Percentiles rank a stretch among this genome's conserved stretches.
Conservation (phyloP, 1,140 invertebrate genomes). For the Eubasilissa regina region DNA sequence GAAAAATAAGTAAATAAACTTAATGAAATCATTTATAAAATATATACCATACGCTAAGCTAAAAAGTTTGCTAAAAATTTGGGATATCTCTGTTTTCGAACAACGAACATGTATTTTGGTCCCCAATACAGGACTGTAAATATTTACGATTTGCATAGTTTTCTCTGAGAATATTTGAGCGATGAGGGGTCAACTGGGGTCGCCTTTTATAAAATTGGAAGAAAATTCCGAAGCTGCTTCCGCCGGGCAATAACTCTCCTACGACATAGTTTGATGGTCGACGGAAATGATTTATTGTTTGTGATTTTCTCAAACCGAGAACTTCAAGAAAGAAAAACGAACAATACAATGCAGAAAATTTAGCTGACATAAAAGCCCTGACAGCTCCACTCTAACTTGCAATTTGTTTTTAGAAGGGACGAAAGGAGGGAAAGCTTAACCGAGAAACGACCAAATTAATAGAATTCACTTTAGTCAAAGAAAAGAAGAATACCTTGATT, state of each 20-base stretch:
- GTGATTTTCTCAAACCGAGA: conserved; percentile 36
- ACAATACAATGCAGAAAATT: conserved; percentile 27
- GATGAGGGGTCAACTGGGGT: conserved; percentile 28
- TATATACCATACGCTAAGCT: no score
- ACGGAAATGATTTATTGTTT: conserved; percentile 49
- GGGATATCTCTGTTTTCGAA: no score
- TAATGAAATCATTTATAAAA: no score
- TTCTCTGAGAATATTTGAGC: conserved; percentile 8
- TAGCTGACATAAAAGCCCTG: conserved; percentile 3
- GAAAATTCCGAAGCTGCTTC: conserved; percentile 2
- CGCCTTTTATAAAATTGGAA: conserved; percentile 26
- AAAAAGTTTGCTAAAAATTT: no score
- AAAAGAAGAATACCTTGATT: no score
- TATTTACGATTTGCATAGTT: conserved; percentile 24
- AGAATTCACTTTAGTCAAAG: background rate
- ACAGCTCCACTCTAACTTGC: background rate
- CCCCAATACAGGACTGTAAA: background rate
- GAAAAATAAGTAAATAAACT: no score
- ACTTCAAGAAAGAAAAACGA: conserved; percentile 1
- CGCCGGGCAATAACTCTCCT: conserved; percentile 38
- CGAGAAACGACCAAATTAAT: background rate
- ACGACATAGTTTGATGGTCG: conserved; percentile 45
- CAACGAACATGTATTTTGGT: no score
- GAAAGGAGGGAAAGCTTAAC: no score
- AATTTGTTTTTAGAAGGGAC: background rate